Conservation (phyloP, 2,797 vertebrate genomes). For the Macropus fuliginosus region DNA sequence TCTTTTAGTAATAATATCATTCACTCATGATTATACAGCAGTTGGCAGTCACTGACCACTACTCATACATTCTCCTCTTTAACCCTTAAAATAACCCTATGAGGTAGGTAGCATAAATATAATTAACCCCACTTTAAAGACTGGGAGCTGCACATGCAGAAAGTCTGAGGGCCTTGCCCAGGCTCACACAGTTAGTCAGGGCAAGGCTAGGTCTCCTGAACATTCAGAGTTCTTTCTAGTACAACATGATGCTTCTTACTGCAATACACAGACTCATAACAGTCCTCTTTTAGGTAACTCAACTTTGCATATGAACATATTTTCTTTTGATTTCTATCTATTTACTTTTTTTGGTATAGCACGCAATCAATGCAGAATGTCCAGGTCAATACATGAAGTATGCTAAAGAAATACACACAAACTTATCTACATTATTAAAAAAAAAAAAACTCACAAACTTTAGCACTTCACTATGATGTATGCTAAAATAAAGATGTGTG, state of each 20-base stretch:
- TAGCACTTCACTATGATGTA: background rate
- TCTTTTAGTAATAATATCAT: background rate
- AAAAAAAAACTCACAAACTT: background rate
- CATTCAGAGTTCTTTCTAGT: background rate
- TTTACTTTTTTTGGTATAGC: background rate
- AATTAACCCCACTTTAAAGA: background rate
- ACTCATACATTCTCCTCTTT: background rate
- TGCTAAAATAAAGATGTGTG: background rate
- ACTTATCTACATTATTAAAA: background rate
- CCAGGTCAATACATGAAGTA: background rate
- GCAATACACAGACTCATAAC: background rate
- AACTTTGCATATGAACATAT: background rate
- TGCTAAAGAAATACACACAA: background rate
- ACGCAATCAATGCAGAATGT: background rate
- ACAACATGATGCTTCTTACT: background rate
- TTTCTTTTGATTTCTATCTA: background rate
- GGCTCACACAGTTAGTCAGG: background rate
- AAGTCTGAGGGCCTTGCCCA: background rate
- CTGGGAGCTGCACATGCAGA: background rate
- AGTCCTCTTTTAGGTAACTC: background rate
- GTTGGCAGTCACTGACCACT: background rate
- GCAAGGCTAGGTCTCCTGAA: background rate
- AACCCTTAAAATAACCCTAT: background rate
- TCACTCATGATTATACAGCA: background rate
- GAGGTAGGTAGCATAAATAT: background rate